Percentiles rank a stretch among this genome's conserved stretches.
Conservation (phyloP, 2,888 invertebrate genomes). For the Drosophila mulleri region DNA sequence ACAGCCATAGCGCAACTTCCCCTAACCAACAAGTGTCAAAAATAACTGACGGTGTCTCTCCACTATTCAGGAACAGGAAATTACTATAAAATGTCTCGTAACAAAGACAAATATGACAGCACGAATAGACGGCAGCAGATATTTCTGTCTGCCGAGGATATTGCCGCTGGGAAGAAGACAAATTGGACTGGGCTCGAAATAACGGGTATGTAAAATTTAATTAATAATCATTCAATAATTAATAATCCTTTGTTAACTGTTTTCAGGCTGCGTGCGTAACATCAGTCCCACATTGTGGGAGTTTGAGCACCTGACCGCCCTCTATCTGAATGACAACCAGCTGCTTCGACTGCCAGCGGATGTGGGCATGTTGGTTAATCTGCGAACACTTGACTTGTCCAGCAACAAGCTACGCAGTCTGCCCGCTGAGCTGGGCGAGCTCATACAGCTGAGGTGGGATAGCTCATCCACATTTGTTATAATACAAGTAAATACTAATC, state of each 20-base stretch:
- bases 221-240: not conserved
- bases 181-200: constrained; percentile 97
- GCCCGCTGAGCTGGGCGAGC: constrained; percentile 98
- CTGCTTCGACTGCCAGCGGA: constrained; percentile 96
- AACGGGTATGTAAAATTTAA: constrained; percentile 86
- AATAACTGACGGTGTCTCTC: constrained; percentile 21
- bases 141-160: constrained; percentile 96
- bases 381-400: constrained; percentile 96
- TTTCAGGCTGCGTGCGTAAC: constrained; percentile 95
- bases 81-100: constrained; percentile 88
- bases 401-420: constrained; percentile 97
- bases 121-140: constrained; percentile 93
- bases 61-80: constrained; percentile 75
- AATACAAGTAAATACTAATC: not conserved
- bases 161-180: constrained; percentile 96
- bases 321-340: constrained; percentile 98
- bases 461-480: not conserved
- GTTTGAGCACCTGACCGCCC: constrained; percentile 95
- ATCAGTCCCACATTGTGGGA: constrained; percentile 96
- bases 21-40: not conserved
- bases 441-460: constrained; percentile 94
- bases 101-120: constrained; percentile 96
- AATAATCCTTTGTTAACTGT: not conserved
- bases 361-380: constrained; percentile 92
- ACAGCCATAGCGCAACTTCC: constrained; percentile 25